A percentile compares a stretch with the other conserved stretches of the same genome.
phyloP scores from a whole-genome alignment of 2,797 vertebrate genomes.

The Hephaestus fuliginosus region DNA sequence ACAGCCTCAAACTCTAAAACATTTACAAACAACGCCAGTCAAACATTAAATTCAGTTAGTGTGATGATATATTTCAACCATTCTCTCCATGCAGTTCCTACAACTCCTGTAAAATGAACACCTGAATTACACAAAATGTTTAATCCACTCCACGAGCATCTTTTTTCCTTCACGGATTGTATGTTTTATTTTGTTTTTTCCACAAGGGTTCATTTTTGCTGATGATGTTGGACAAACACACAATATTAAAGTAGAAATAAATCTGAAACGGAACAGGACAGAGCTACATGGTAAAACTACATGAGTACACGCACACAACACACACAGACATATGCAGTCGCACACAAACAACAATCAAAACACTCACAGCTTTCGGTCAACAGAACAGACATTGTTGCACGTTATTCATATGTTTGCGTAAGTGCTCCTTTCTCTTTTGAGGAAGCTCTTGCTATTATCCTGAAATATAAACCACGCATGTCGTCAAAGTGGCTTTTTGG shows the following conservation, averaged over 20 bases:
- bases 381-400: conserved; percentile 31
- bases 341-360: conserved; percentile 6
- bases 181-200: background rate
- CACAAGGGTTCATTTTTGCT: conserved; percentile 1
- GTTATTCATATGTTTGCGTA: conserved; percentile 67
- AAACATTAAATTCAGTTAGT: conserved; percentile 4
- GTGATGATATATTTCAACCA: background rate
- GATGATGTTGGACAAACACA: background rate
- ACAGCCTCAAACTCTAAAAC: conserved; percentile 12
- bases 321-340: conserved; percentile 13
- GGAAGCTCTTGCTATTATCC: conserved; percentile 72
- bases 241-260: background rate
- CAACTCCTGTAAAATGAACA: conserved; percentile 13
- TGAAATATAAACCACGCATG: conserved; percentile 70
- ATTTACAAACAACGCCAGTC: conserved; percentile 4
- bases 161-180: background rate
- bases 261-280: background rate
- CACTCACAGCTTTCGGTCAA: conserved; percentile 34
- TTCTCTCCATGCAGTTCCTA: background rate
- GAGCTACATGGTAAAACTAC: background rate
- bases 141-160: background rate
- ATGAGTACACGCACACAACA: background rate
- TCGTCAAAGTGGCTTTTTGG: conserved; percentile 68
- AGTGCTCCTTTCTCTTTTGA: conserved; percentile 58
- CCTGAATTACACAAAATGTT: background rate